Evolutionary conservation across 2,888 invertebrate genomes (phyloP), one percentile per base, ranked within the genome.

Genomic region (Tricholauxania praeusta): DNA sequence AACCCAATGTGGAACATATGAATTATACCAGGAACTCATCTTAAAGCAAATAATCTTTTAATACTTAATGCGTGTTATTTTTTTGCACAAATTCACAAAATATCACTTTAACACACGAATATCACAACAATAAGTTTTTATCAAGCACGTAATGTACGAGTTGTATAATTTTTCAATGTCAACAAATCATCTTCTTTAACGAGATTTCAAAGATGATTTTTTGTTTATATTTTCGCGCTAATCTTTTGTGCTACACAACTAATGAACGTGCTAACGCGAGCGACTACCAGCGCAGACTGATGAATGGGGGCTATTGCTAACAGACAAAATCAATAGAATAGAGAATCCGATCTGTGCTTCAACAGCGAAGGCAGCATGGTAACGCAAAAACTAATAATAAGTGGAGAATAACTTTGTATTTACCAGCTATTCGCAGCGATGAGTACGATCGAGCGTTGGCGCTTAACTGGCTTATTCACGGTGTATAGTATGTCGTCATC

Each of bases 1-100:
- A 12, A 83, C 72, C 87, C 87, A 86, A 71, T 72, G 73, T 32
- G 85, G 85, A 15, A 87, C 75, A 74, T 85, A 85, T 57, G 76
- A 81, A 12, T 80, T 72, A 78, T 85, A 84, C 85, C 85, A 86
- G 73, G 80, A 76, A 71, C 75, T 72, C 86, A 84, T 82, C 28
- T 52, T 71, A 39, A 48, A 47, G 39, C 7, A 39, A 39, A 7
- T 39, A 10, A 1, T 19, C 10, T 17, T 63, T 63, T 39, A 47
- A 39, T 17, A 39, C 19, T 51, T 39, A 39, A 39, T 39, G 12
- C n/a, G 15, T n/a, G n/a, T 19, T 6, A 17, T n/a, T 19, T 55
- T 19, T 55, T n/a, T 55, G 2, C 10, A 10, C 19, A n/a, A 12
- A 12, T 55, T 55, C 22, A n/a, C 22, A 55, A n/a, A 19, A 55